phyloP scores from a whole-genome alignment of 2,113 vertebrate genomes.

The Dipodomys merriami region DNA sequence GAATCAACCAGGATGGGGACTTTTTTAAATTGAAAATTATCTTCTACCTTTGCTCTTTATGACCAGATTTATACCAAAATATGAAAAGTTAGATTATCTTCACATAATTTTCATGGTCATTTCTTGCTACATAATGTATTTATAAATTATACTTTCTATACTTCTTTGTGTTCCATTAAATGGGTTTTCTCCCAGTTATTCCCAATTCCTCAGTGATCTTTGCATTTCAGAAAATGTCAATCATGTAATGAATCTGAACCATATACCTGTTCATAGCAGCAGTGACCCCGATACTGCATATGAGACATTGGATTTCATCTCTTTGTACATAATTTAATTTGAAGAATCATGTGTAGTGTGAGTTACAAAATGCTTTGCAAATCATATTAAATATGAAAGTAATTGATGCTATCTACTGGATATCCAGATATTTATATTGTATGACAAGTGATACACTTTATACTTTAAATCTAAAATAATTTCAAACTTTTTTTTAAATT shows the following conservation, averaged over 20 bases:
- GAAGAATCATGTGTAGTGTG: background rate
- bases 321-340: background rate
- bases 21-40: background rate
- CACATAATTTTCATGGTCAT: background rate
- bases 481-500: background rate
- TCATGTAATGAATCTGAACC: background rate
- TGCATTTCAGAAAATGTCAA: background rate
- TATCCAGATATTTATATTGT: background rate
- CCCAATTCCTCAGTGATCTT: background rate
- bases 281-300: background rate
- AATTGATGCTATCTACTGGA: background rate
- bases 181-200: no score
- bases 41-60: background rate
- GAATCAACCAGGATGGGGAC: fast-evolving
- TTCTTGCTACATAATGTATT: background rate
- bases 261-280: fast-evolving
- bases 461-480: no score
- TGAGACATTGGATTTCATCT: background rate
- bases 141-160: background rate
- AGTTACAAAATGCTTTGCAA: background rate
- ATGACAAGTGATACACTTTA: background rate
- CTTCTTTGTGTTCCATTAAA: background rate
- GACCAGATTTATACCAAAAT: background rate
- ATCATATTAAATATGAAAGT: background rate
- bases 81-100: background rate